Evolutionary conservation across 2,797 vertebrate species (phyloP), one percentile per base, ranked within the genome.

Genomic region (Vireo griseus): DNA sequence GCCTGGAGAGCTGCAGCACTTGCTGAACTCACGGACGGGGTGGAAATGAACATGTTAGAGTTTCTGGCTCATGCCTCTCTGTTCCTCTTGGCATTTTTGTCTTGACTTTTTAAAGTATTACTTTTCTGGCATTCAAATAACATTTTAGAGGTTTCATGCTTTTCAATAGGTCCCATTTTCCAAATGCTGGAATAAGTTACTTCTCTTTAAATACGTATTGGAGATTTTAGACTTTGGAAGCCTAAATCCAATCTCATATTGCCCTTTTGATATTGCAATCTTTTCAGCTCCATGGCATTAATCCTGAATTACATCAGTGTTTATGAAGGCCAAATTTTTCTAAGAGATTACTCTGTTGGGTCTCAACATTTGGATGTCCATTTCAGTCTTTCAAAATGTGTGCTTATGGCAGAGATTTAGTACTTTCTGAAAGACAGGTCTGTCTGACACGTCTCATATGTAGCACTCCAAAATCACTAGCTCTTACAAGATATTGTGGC

Each of bases 301-400:
- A 94, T 95, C 59, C 77, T 85, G 81, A 91, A 91, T 93, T 95
- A 91, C 81, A 92, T 87, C 88, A 92, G 63, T 87, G 75, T 83
- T 80, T 44, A 42, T 16, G 52, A 68, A 90, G 44, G 65, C 89
- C 86, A 89, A 83, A 11, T 29, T 94, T 95, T 92, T 93, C 75
- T 86, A 75, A 85, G 84, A 74, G 58, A 62, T 58, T 86, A 18
- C 33, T 80, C 75, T 92, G 44, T 83, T 80, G 54, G 40, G 24
- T 93, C 66, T 85, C 50, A 55, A 2, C 62, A 26, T 88, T 77
- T 91, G 44, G 31, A 91, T 80, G 86, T 77, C 65, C 61, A 51
- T 87, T 80, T 93, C 33, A 63, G 35, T 73, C 59, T 68, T 92
- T 74, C 29, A 86, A 79, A 91, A 33, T 85, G 15, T 44, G 21